Evolutionary conservation across 2,888 invertebrate genomes (phyloP).

Genomic region (Acanthococcus lagerstroemiae): DNA sequence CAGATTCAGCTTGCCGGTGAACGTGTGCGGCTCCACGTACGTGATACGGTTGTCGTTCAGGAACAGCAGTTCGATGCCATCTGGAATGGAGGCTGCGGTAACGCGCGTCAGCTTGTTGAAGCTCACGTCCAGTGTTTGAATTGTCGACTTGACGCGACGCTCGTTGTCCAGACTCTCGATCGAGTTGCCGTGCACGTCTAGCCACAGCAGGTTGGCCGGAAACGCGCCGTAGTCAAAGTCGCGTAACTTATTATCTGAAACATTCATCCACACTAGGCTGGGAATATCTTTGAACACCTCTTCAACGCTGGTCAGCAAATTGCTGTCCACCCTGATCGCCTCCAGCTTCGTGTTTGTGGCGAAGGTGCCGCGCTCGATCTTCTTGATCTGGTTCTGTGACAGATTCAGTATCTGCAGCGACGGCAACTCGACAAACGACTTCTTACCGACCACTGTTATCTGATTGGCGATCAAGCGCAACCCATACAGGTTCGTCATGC

Average conservation of each 20-base stretch:
- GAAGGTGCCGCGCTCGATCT: conserved; percentile 71
- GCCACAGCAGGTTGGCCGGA: conserved; percentile 71
- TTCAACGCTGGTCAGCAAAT: conserved; percentile 69
- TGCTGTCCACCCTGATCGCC: conserved; percentile 77
- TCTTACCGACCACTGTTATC: conserved; percentile 68
- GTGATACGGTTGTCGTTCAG: conserved; percentile 81
- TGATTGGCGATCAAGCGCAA: conserved; percentile 81
- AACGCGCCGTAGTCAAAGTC: conserved; percentile 82
- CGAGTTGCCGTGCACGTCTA: conserved; percentile 81
- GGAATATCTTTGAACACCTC: conserved; percentile 74
- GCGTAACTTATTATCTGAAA: conserved; percentile 79
- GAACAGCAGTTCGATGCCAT: conserved; percentile 74
- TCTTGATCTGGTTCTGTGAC: conserved; percentile 70
- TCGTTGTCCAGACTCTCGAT: conserved; percentile 68
- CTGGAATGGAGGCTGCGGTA: conserved; percentile 64
- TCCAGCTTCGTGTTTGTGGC: conserved; percentile 68
- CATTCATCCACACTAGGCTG: conserved; percentile 76
- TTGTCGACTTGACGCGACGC: conserved; percentile 56
- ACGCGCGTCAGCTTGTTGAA: conserved; percentile 76
- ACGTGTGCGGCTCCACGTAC: conserved; percentile 76
- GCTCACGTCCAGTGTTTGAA: conserved; percentile 81
- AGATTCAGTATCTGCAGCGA: conserved; percentile 77
- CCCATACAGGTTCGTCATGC: conserved; percentile 75
- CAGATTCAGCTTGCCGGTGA: conserved; percentile 77
- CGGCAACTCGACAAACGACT: conserved; percentile 67